Percentiles rank a stretch among this genome's conserved stretches.
These are phyloP conservation scores for Drosophila ustulata DNA, from an alignment of 2,888 invertebrate species.

Conservation along the genomic window DNA sequence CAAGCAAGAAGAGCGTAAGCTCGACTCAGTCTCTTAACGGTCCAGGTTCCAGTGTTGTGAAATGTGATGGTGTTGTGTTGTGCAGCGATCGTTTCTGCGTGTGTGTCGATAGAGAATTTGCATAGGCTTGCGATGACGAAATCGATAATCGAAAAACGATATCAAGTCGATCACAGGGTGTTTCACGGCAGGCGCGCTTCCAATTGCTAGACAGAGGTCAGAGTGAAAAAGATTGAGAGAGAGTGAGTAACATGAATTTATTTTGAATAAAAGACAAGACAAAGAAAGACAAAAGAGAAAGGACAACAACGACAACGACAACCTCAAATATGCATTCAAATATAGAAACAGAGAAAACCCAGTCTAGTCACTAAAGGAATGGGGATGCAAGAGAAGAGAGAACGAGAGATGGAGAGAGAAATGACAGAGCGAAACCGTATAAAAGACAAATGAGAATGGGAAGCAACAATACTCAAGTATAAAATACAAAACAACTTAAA, in stretches of 20 bases:
- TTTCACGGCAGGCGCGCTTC: constrained; percentile 55
- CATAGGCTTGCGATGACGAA: constrained; percentile 55
- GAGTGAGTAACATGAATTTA: background rate
- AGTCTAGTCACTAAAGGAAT: constrained; percentile 83
- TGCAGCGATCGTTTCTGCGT: constrained; percentile 17
- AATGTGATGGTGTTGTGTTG: constrained; percentile 26
- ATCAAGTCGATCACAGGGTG: constrained; percentile 76
- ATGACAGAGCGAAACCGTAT: constrained; percentile 26
- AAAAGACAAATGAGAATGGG: constrained; percentile 40
- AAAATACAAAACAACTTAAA: constrained; percentile 79
- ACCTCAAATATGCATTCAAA: constrained; percentile 69
- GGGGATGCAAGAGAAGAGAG: constrained; percentile 58
- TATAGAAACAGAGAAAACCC: constrained; percentile 67
- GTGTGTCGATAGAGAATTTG: constrained; percentile 54
- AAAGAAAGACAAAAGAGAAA: background rate
- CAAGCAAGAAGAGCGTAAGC: constrained; percentile 16
- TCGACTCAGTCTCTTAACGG: constrained; percentile 2
- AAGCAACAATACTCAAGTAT: constrained; percentile 84
- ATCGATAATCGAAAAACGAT: constrained; percentile 3
- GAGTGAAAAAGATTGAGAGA: constrained; percentile 14
- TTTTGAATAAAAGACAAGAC: constrained; percentile 11
- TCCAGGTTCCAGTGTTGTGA: constrained; percentile 30
- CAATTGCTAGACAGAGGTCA: constrained; percentile 17
- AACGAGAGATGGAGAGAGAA: constrained; percentile 30
- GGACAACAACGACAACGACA: constrained; percentile 34